Conservation (phyloP, 2,797 vertebrate genomes). For the Podargus strigoides region DNA sequence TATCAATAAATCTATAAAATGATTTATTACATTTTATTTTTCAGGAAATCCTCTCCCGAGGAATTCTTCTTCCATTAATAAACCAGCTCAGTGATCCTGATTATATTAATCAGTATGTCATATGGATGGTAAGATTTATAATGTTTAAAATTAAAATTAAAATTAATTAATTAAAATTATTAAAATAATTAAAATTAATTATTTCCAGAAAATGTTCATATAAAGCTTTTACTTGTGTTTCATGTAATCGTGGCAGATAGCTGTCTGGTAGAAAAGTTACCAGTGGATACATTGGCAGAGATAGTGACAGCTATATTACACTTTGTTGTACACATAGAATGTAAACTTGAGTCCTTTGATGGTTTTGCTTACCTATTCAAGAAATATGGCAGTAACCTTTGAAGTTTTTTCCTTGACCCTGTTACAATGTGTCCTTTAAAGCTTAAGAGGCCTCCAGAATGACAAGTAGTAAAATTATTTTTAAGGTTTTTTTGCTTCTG, state of each 20-base stretch:
- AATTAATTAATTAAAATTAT: too few species aligned
- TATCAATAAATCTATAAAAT: not conserved
- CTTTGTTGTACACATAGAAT: too few species aligned
- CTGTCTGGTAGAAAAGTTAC: not conserved
- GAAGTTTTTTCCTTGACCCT: not conserved
- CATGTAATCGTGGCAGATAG: not conserved
- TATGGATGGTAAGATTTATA: constrained; percentile 93
- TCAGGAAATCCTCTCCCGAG: constrained; percentile 95
- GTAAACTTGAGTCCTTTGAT: not conserved
- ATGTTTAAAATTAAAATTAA: not conserved
- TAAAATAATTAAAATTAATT: too few species aligned
- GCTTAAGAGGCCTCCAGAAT: not conserved
- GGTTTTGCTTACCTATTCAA: not conserved
- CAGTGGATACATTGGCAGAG: not conserved
- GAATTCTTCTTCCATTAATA: constrained; percentile 96
- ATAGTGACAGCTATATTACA: not conserved
- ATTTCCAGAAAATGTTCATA: not conserved
- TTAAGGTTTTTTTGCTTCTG: not conserved
- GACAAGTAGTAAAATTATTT: not conserved
- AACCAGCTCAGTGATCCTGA: constrained; percentile 99
- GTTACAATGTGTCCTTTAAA: not conserved
- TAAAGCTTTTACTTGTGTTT: not conserved
- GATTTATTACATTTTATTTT: not conserved
- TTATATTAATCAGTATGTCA: constrained; percentile 99
- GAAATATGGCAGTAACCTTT: not conserved